phyloP scores from a whole-genome alignment of 2,888 invertebrate species.

The Cosmopolites sordidus region DNA sequence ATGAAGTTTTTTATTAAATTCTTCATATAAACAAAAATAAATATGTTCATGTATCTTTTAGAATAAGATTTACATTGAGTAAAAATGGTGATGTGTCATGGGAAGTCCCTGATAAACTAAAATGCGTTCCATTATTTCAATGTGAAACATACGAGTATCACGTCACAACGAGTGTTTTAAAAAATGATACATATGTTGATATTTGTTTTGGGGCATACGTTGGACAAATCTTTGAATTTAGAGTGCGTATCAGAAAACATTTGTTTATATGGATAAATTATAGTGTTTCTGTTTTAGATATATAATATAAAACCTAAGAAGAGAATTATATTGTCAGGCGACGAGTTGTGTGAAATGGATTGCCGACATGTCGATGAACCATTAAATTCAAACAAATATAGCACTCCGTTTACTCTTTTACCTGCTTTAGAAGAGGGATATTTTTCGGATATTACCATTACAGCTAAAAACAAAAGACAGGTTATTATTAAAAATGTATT shows the following conservation, averaged over 20 bases:
- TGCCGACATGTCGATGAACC: constrained; percentile 56
- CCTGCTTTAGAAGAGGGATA: constrained; percentile 62
- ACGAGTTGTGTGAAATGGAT: constrained; percentile 59
- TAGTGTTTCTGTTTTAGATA: constrained; percentile 27
- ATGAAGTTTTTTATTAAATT: too few relatives aligned
- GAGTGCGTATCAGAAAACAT: constrained; percentile 37
- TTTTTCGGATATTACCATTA: constrained; percentile 58
- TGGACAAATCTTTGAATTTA: constrained; percentile 63
- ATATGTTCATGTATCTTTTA: constrained; percentile 28
- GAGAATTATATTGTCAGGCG: constrained; percentile 55
- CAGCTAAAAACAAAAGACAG: constrained; percentile 52
- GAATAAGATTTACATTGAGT: constrained; percentile 53
- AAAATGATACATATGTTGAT: constrained; percentile 32
- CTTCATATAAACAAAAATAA: too few relatives aligned
- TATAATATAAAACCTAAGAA: constrained; percentile 50
- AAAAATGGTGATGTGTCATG: constrained; percentile 62
- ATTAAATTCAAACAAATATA: constrained; percentile 46
- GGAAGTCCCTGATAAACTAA: constrained; percentile 55
- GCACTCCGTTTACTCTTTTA: constrained; percentile 59
- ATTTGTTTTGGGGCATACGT: constrained; percentile 60
- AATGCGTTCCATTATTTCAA: constrained; percentile 57
- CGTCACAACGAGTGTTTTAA: constrained; percentile 36
- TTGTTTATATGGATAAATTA: background rate
- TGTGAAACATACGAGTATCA: constrained; percentile 65
- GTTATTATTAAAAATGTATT: too few relatives aligned